These are phyloP conservation scores for Pseudomyrmex cubaensis DNA, from an alignment of 1,140 invertebrate species.

Conservation along the genomic window DNA sequence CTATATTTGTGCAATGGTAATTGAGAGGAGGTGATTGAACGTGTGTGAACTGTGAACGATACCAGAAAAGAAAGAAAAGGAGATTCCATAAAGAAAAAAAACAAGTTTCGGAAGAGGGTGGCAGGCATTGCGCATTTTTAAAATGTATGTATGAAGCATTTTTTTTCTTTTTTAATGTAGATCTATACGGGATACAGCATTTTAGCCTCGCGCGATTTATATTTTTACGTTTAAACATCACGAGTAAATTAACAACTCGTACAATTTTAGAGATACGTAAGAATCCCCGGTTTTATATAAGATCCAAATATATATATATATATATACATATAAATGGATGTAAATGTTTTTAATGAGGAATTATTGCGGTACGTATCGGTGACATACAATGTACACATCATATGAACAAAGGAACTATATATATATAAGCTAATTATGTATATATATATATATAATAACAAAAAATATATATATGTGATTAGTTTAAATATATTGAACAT, in stretches of 20 bases:
- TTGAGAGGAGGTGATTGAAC: conserved; percentile 51
- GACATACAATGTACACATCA: conserved; percentile 25
- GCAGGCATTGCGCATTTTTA: conserved; percentile 79
- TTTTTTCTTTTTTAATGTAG: conserved; percentile 61
- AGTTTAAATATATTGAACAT: not conserved
- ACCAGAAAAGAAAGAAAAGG: conserved; percentile 7
- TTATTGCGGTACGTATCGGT: conserved; percentile 19
- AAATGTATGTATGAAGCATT: conserved; percentile 65
- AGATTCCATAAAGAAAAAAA: conserved; percentile 17
- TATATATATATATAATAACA: not conserved
- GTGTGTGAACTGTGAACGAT: conserved; percentile 51
- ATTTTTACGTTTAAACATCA: conserved; percentile 61
- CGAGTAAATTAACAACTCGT: conserved; percentile 55
- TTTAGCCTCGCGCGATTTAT: conserved; percentile 57
- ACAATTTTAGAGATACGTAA: conserved; percentile 64
- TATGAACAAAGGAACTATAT: not conserved
- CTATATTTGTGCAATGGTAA: conserved; percentile 63
- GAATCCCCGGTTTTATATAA: conserved; percentile 50
- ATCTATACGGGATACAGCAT: conserved; percentile 53
- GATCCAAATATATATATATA: conserved; percentile 61
- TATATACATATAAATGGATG: conserved; percentile 64
- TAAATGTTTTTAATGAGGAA: conserved; percentile 45
- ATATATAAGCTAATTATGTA: not conserved
- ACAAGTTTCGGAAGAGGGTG: conserved; percentile 75
- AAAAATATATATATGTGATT: not conserved